These are phyloP conservation scores for Nestor notabilis DNA, from an alignment of 2,113 vertebrate genomes.

Conservation along the genomic window DNA sequence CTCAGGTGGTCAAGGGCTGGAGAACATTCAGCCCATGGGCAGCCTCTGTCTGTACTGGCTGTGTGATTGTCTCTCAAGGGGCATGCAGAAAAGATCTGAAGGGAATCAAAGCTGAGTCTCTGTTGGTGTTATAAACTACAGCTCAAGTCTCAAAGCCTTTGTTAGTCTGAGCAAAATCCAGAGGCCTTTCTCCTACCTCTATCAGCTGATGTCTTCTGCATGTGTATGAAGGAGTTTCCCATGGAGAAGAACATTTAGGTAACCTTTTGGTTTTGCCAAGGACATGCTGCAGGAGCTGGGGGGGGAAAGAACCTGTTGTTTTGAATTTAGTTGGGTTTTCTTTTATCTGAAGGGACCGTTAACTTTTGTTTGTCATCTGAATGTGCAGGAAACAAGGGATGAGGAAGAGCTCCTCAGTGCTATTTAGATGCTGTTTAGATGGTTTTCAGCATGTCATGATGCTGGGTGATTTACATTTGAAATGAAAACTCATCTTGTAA, in stretches of 20 bases:
- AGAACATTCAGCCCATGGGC: neutral
- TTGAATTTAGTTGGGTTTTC: neutral
- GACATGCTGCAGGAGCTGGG: fast-evolving
- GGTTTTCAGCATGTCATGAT: neutral
- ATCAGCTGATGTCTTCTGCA: neutral
- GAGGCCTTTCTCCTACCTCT: neutral
- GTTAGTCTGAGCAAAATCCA: neutral
- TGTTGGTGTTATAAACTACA: neutral
- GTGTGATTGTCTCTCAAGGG: neutral
- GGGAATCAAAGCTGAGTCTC: neutral
- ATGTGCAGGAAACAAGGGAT: neutral
- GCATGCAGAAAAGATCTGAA: neutral
- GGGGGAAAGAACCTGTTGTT: neutral
- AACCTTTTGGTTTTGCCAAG: neutral
- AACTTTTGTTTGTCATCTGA: neutral
- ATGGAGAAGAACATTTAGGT: neutral
- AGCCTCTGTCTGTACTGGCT: neutral
- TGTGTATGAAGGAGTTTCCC: neutral
- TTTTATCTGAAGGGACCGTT: neutral
- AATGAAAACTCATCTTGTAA: neutral
- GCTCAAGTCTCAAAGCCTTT: neutral
- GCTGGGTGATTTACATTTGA: neutral
- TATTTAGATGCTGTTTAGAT: neutral
- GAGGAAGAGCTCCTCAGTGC: neutral
- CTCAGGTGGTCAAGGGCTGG: neutral